A percentile compares a stretch with the other conserved stretches of the same genome.
These are phyloP conservation scores for Eumeta japonica DNA, from an alignment of 1,140 invertebrate species.

Conservation along the genomic window DNA sequence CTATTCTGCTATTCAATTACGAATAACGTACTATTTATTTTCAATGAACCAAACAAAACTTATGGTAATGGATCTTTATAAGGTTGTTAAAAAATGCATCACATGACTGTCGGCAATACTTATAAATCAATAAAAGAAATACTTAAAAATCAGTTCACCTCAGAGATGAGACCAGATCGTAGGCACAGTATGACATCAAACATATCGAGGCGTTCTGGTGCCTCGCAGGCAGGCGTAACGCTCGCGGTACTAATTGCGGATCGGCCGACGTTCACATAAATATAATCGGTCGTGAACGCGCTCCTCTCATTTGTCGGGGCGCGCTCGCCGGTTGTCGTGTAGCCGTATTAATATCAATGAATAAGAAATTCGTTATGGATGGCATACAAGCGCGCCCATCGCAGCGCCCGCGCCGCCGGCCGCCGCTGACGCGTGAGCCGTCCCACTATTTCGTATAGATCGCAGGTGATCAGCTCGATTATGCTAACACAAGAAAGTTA, in stretches of 20 bases:
- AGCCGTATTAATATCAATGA: constrained; percentile 51
- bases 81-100: too few species aligned
- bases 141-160: neutral
- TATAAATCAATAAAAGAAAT: neutral
- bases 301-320: constrained; percentile 45
- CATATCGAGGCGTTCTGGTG: neutral
- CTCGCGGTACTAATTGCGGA: constrained; percentile 44
- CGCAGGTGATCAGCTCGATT: neutral
- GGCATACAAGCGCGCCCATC: constrained; percentile 46
- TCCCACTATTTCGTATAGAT: constrained; percentile 7
- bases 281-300: constrained; percentile 41
- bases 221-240: neutral
- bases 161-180: neutral
- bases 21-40: too few species aligned
- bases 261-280: constrained; percentile 44
- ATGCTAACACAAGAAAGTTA: neutral
- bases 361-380: constrained; percentile 56
- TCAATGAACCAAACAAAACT: too few species aligned
- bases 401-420: constrained; percentile 28
- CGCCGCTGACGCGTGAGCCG: constrained; percentile 20
- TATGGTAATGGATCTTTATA: too few species aligned
- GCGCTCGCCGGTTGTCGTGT: constrained; percentile 47
- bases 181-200: neutral
- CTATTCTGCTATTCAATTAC: too few species aligned
- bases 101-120: too few species aligned